Conservation (phyloP, 2,888 invertebrate species). For the Steinernema carpocapsae region DNA sequence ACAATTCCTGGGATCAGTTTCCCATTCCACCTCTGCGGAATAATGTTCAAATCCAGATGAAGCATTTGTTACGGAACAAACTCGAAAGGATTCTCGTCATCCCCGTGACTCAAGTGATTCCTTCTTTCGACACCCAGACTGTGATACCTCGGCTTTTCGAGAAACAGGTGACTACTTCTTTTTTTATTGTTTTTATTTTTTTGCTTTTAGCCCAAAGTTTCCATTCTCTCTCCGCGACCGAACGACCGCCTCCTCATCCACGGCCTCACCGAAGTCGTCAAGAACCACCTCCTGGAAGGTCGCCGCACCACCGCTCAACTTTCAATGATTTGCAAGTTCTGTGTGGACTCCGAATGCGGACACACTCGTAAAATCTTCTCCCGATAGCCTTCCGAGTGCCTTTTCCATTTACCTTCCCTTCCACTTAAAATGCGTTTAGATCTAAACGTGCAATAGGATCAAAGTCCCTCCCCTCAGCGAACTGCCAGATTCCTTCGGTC, state of each 20-base stretch:
- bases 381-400: background rate
- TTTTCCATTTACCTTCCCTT: too few species aligned
- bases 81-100: constrained; percentile 49
- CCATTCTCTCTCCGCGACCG: background rate
- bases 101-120: constrained; percentile 54
- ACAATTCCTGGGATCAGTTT: constrained; percentile 54
- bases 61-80: constrained; percentile 39
- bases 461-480: too few species aligned
- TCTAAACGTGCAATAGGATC: too few species aligned
- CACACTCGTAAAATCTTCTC: background rate
- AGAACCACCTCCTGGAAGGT: constrained; percentile 47
- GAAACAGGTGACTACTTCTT: constrained; percentile 39
- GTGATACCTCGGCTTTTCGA: constrained; percentile 49
- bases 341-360: background rate
- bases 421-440: too few species aligned
- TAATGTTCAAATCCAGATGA: constrained; percentile 40
- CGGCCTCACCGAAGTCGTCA: constrained; percentile 55
- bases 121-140: constrained; percentile 56
- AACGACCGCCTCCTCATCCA: constrained; percentile 39
- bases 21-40: constrained; percentile 41
- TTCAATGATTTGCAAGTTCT: constrained; percentile 2
- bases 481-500: too few species aligned
- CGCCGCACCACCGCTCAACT: background rate
- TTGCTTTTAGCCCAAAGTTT: background rate
- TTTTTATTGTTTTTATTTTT: background rate